Conservation (phyloP, 2,113 vertebrate genomes). For the Chamaetylas fuelleborni region DNA sequence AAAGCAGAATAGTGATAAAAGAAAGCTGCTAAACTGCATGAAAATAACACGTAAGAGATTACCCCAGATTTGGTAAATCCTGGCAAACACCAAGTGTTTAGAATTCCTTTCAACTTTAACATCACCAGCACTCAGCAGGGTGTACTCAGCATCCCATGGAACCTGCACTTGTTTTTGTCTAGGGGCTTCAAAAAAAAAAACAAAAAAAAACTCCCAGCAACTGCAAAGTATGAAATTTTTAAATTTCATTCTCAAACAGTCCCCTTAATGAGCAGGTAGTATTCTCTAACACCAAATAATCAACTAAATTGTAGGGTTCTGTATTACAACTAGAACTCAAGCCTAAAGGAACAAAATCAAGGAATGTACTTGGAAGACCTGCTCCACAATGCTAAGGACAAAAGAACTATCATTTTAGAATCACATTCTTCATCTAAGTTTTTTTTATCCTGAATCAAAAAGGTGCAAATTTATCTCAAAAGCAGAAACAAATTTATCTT, state of each 20-base stretch:
- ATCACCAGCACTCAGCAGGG: neutral
- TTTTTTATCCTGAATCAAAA: neutral
- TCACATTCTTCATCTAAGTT: neutral
- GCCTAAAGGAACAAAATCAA: neutral
- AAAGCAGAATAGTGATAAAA: neutral
- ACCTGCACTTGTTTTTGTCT: neutral
- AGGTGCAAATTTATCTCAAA: neutral
- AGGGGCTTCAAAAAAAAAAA: neutral
- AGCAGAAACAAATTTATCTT: neutral
- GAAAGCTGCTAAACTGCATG: neutral
- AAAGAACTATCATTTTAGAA: neutral
- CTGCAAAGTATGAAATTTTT: neutral
- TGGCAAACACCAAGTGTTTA: neutral
- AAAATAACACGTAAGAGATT: neutral
- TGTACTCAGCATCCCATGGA: neutral
- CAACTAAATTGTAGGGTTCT: neutral
- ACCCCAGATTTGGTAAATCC: neutral
- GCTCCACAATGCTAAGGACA: neutral
- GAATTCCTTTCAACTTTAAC: conserved; percentile 15
- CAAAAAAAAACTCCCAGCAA: neutral
- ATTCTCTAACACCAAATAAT: neutral
- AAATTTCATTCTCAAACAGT: neutral
- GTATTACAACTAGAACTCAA: neutral
- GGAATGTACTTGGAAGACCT: neutral
- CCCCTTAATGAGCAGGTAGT: neutral